phyloP scores from a whole-genome alignment of 1,140 invertebrate genomes.

The Drosophila sp. region DNA sequence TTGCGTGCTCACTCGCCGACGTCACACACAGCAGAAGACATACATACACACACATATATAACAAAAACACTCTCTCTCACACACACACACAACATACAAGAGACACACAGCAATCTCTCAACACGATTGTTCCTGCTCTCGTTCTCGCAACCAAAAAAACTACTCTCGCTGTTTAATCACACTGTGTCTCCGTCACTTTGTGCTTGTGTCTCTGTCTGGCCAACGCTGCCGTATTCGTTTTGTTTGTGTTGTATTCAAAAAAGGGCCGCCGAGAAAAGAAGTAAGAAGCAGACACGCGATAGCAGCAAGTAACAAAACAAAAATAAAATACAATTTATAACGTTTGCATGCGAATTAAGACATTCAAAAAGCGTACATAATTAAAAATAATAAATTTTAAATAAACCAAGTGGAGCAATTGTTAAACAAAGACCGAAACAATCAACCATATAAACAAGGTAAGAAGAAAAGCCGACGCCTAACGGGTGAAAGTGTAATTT shows the following conservation, averaged over 20 bases:
- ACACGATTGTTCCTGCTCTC: slow-evolving; percentile 42
- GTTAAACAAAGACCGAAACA: slow-evolving; percentile 12
- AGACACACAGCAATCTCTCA: slow-evolving; percentile 29
- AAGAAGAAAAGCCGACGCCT: slow-evolving; percentile 53
- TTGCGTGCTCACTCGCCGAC: slow-evolving; percentile 49
- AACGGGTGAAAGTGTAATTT: slow-evolving; percentile 54
- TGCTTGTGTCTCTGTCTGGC: slow-evolving; percentile 40
- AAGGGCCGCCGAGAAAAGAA: slow-evolving; percentile 49
- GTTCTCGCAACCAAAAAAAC: slow-evolving; percentile 48
- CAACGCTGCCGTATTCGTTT: slow-evolving; percentile 39
- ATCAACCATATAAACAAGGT: slow-evolving; percentile 27
- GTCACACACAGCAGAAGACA: slow-evolving; percentile 30
- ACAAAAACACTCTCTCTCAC: slow-evolving; percentile 9
- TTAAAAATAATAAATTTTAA: slow-evolving; percentile 33
- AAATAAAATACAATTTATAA: slow-evolving; percentile 26
- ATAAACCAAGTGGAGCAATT: slow-evolving; percentile 24
- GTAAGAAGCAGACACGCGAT: slow-evolving; percentile 49
- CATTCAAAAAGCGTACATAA: slow-evolving; percentile 2
- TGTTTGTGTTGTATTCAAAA: slow-evolving; percentile 55
- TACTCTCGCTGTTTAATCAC: slow-evolving; percentile 49
- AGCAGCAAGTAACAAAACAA: slow-evolving; percentile 45
- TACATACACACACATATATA: slow-evolving; percentile 14
- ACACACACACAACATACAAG: not conserved
- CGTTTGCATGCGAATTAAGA: slow-evolving; percentile 38
- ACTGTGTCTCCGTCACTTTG: slow-evolving; percentile 45